Evolutionary conservation across 2,113 vertebrate species (phyloP), one percentile per base, ranked within the genome.

Genomic region (Parus major): DNA sequence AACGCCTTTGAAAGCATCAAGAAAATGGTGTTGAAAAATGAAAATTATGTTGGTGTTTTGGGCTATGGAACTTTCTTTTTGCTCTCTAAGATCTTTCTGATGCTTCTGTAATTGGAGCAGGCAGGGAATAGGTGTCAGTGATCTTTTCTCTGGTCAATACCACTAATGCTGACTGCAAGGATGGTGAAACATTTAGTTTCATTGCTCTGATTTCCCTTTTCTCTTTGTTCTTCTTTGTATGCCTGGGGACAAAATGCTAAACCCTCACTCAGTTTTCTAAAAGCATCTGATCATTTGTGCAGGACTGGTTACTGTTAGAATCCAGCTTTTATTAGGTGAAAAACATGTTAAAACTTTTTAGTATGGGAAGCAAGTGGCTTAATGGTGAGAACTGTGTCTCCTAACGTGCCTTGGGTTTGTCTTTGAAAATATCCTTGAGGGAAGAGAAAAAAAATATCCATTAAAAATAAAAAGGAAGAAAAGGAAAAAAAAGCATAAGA

Each of bases 341-440:
- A 83, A 35, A 3, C 5, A 20, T 1, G 4, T 50, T 73, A 33
- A 6, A 76, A 24, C 28, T 33, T 60, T 46, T 71, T 46, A 57
- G 23, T 53, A n/a, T 53, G 57, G 64, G 36, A 65, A 76, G 8
- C 5, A 76, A 63, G 10, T n/a, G 13, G 35, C 9, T 71, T 82
- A 64, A 7, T 36, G 9, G 18, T 25, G 9, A 63, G 56, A 77
- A 31, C 12, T 27, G 18, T 8, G 12, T 50, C 33, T 66, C 19
- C 44, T 90, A 17, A 66, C 47, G 33, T 39, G 35, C 35, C 29
- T 88, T 82, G 25, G 6, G 9, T 82, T 28, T 83, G n/a, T 82
- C 50, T 92, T 84, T 91, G 85, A 95, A 82, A 93, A 65, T 61
- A 66, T 23, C n/a, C 39, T 73, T 84, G 42, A 93, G 20, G 25